Base-by-base conservation (phyloP, 2,797 vertebrate genomes). In the Hoplostethus atlanticus region DNA sequence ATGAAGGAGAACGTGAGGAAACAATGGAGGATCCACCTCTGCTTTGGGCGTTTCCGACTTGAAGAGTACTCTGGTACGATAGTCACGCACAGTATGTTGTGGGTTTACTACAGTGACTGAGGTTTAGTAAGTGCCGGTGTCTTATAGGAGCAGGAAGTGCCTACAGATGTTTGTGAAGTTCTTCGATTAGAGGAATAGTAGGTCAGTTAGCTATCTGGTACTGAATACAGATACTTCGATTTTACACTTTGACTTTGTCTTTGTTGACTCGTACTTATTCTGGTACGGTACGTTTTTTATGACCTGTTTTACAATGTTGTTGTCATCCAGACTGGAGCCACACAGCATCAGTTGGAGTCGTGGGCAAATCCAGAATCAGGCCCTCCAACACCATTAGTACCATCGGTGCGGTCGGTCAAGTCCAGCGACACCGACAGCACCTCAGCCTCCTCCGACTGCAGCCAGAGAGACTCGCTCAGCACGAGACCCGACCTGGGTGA, bases 261-360 rank as follows among this genome's bases (percentile, higher is more conserved):
- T 42, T 12, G 11, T 12, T 1, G 11, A 28, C 28, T 28, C 28
- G 28, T 28, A 28, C 28, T 28, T 28, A 28, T 28, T 28, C 28
- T 28, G 28, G 28, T 28, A 28, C 2, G 17, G 9, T 7, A 38
- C 0, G 52, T 21, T 63, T 59, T 52, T 0, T 0, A 1, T 30
- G 44, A 12, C 13, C 58, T 3, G 10, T 54, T 25, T 28, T 34
- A 44, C 10, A 30, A 36, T 64, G 38, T 5, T 61, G 42, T 25
- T 65, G 47, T 54, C 63, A 73, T 94, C 60, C 88, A 97, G 97
- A 95, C 52, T 95, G 94, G 88, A 97, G 92, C 75, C 92, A 92
- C 68, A 94, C 91, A 0, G 92, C 83, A 56, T 90, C 93, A 6
- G 77, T 89, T 12, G 75, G 89, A 59, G 79, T 56, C 2, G 7